Evolutionary conservation across 2,888 invertebrate species (phyloP).

Genomic region (Alentia gelatinosa): DNA sequence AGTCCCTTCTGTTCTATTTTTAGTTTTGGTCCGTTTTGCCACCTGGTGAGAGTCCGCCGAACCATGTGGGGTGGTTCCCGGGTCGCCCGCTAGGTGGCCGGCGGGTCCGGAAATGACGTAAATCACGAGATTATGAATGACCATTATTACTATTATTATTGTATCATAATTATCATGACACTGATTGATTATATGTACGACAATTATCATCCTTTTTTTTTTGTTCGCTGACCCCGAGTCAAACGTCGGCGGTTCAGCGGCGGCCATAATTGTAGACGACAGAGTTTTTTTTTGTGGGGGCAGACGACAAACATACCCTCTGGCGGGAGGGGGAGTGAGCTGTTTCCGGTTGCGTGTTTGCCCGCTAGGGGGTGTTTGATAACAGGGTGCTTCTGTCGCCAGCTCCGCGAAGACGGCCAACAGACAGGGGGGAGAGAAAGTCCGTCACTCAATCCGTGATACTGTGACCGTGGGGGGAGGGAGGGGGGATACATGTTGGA

Average conservation of each 20-base stretch:
- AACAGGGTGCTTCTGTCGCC: not conserved
- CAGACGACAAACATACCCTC: not conserved
- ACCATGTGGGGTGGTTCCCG: conserved; percentile 35
- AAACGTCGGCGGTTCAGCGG: not conserved
- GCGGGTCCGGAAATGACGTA: not conserved
- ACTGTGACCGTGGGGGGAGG: not conserved
- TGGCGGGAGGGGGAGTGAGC: not conserved
- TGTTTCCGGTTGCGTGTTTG: not conserved
- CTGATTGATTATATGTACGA: not conserved
- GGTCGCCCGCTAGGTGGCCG: not conserved
- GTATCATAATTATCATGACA: not conserved
- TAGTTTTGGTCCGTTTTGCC: not conserved
- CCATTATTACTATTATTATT: not conserved
- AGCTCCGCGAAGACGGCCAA: not conserved
- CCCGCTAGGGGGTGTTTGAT: not conserved
- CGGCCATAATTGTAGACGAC: not conserved
- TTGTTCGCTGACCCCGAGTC: not conserved
- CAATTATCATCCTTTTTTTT: not conserved
- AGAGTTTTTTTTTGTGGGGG: too few species aligned
- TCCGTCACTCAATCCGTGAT: not conserved
- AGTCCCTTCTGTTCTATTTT: not conserved
- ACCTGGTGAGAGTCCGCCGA: not conserved
- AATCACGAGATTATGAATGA: not conserved
- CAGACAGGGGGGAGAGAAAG: not conserved
- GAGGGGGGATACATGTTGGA: not conserved